Evolutionary conservation across 2,888 invertebrate genomes (phyloP).

Genomic region (Sarcophaga subvicina): DNA sequence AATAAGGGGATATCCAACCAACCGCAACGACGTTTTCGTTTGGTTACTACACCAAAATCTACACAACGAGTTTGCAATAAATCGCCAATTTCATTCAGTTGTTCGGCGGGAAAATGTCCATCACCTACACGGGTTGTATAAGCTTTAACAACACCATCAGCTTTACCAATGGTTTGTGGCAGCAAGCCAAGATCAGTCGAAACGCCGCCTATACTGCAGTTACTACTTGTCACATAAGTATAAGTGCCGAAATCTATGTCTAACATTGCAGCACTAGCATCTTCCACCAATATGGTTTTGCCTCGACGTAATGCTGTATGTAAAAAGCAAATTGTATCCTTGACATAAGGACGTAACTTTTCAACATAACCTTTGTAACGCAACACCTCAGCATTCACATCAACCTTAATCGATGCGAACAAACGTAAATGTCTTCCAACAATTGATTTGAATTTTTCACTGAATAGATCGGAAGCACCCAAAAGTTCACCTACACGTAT

Average conservation of each 20-base stretch:
- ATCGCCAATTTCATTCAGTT: conserved; percentile 89
- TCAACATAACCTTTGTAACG: conserved; percentile 88
- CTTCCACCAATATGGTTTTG: conserved; percentile 95
- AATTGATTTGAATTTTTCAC: conserved; percentile 92
- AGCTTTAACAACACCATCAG: conserved; percentile 98
- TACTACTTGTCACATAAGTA: conserved; percentile 96
- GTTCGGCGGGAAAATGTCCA: conserved; percentile 98
- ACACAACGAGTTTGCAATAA: conserved; percentile 90
- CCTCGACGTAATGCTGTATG: conserved; percentile 89
- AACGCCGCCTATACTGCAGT: conserved; percentile 99
- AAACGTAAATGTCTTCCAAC: conserved; percentile 91
- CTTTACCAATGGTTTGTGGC: conserved; percentile 93
- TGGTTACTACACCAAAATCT: conserved; percentile 97
- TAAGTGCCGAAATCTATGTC: conserved; percentile 89
- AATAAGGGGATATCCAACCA: conserved; percentile 98
- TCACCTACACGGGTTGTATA: conserved; percentile 99
- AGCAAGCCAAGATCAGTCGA: conserved; percentile 97
- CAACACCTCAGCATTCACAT: conserved; percentile 90
- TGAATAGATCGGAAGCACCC: conserved; percentile 93
- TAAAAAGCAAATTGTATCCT: conserved; percentile 94
- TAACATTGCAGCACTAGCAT: conserved; percentile 99
- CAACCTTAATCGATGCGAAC: conserved; percentile 91
- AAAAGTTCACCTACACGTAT: conserved; percentile 96
- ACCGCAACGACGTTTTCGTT: conserved; percentile 96
- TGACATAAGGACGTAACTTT: conserved; percentile 91